Percentiles rank a stretch among this genome's conserved stretches.
Conservation (phyloP, 2,113 vertebrate genomes). For the Zapus hudsonius region DNA sequence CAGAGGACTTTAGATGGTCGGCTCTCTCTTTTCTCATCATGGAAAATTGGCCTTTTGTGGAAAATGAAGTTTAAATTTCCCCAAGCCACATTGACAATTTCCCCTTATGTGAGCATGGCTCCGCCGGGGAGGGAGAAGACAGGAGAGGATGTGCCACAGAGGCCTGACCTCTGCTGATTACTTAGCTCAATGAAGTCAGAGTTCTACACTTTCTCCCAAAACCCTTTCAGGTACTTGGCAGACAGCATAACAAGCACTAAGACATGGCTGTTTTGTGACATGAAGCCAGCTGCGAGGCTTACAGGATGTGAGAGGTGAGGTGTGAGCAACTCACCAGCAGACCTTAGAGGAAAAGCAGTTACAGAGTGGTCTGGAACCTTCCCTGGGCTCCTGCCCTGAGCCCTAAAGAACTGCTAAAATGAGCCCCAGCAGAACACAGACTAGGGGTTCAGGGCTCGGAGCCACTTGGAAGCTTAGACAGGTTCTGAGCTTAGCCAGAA, state of each 20-base stretch:
- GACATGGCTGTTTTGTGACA: accelerated
- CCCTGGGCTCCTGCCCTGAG: neutral
- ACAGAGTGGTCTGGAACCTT: accelerated
- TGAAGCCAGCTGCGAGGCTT: too few species aligned
- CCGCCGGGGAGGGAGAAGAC: neutral
- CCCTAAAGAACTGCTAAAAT: neutral
- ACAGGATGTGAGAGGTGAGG: neutral
- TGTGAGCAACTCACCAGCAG: accelerated
- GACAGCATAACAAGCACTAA: accelerated
- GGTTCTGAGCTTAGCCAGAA: neutral
- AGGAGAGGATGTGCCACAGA: neutral
- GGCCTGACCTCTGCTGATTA: neutral
- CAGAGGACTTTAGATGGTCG: accelerated
- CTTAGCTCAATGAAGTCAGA: neutral
- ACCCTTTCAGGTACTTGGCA: neutral
- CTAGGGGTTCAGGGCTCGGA: too few species aligned
- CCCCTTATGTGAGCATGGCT: accelerated
- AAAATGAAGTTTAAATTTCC: neutral
- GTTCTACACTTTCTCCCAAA: neutral
- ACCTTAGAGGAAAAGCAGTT: accelerated
- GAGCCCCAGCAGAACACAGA: neutral
- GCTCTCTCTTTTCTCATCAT: neutral
- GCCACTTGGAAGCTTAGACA: neutral
- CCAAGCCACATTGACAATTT: neutral
- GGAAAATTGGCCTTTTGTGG: neutral